Evolutionary conservation across 2,888 invertebrate genomes (phyloP).

Genomic region (Operophtera brumata): DNA sequence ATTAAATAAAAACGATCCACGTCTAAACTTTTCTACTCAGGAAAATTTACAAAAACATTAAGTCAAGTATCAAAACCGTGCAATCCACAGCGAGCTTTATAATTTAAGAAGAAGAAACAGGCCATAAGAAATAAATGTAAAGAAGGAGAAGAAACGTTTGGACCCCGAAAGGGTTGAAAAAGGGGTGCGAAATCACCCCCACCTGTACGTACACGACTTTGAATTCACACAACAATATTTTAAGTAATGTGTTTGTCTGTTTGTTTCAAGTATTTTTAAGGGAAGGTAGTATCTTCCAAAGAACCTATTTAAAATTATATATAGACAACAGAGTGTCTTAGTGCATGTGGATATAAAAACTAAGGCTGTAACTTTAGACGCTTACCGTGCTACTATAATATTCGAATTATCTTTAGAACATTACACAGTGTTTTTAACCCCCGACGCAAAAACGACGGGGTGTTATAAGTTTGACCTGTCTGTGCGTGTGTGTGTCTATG

Average conservation of each 20-base stretch:
- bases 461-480: too few species aligned
- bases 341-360: too few species aligned
- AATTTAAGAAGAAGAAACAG: constrained; percentile 82
- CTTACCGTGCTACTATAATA: too few species aligned
- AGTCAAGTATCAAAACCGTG: constrained; percentile 60
- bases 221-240: constrained; percentile 39
- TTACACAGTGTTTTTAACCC: too few species aligned
- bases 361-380: too few species aligned
- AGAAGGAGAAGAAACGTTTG: constrained; percentile 79
- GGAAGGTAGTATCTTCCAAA: background rate
- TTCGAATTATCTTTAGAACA: too few species aligned
- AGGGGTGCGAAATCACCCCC: constrained; percentile 70
- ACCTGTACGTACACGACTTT: constrained; percentile 63
- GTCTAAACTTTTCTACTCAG: too few species aligned
- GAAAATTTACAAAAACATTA: constrained; percentile 2
- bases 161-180: constrained; percentile 77
- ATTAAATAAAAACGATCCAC: too few species aligned
- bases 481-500: too few species aligned
- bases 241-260: constrained; percentile 40
- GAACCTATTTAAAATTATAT: too few species aligned
- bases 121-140: constrained; percentile 82
- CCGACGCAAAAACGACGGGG: too few species aligned
- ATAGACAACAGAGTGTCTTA: too few species aligned
- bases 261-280: constrained; percentile 33
- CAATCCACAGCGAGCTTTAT: constrained; percentile 62